These are phyloP conservation scores for Cotesia typhae DNA, from an alignment of 1,140 invertebrate genomes.

Conservation along the genomic window DNA sequence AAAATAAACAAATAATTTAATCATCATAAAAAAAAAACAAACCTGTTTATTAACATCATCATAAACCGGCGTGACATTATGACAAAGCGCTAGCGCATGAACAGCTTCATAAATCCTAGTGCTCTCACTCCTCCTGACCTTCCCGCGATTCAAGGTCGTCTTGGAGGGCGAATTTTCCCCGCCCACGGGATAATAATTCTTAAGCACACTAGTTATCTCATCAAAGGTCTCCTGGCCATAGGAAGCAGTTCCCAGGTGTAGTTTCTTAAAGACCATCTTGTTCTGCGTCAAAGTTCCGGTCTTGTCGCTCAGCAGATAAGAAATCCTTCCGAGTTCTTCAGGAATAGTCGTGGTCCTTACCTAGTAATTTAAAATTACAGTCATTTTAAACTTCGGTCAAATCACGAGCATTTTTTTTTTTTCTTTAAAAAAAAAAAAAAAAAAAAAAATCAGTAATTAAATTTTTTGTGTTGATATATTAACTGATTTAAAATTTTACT, in stretches of 20 bases:
- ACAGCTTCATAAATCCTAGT: constrained; percentile 91
- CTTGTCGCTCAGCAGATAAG: constrained; percentile 96
- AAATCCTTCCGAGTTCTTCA: constrained; percentile 96
- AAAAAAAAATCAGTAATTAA: too few species aligned
- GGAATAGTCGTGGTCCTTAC: constrained; percentile 95
- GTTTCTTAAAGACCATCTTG: constrained; percentile 97
- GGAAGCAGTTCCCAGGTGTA: constrained; percentile 90
- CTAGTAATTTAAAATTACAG: too few species aligned
- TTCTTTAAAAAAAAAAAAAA: too few species aligned
- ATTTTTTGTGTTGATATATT: too few species aligned
- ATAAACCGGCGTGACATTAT: constrained; percentile 98
- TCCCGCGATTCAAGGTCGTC: constrained; percentile 50
- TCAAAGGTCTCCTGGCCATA: constrained; percentile 90
- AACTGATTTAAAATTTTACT: too few species aligned
- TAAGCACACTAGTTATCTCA: constrained; percentile 70
- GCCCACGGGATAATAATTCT: constrained; percentile 57
- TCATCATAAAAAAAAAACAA: too few species aligned
- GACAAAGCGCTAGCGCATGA: constrained; percentile 93
- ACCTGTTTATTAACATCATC: constrained; percentile 67
- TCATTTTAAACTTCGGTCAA: too few species aligned
- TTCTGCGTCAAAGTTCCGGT: constrained; percentile 99
- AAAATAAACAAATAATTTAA: too few species aligned
- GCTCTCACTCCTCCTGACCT: constrained; percentile 74
- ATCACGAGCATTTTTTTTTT: too few species aligned
- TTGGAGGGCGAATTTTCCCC: constrained; percentile 53